Conservation (phyloP, 1,140 invertebrate species). For the Uloborus diversus region DNA sequence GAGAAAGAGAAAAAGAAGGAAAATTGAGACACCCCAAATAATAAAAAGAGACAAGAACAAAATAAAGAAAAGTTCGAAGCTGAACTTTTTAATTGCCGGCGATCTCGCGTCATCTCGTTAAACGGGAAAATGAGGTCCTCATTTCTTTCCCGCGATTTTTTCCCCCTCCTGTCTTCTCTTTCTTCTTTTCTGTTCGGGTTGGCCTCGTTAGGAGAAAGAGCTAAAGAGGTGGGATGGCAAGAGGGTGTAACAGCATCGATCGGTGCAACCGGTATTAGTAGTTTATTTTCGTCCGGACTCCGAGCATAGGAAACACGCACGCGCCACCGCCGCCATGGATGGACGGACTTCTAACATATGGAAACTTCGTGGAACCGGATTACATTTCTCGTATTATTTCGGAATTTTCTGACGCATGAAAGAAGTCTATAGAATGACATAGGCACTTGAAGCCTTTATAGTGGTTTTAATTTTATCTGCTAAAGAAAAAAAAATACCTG, state of each 20-base stretch:
- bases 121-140: constrained; percentile 17
- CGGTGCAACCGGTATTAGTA: not conserved
- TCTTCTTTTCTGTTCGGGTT: not conserved
- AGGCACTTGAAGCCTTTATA: no score
- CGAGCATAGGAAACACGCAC: no score
- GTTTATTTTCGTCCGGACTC: no score
- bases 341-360: no score
- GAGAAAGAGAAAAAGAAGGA: not conserved
- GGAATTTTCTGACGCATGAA: no score
- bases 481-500: no score
- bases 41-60: not conserved
- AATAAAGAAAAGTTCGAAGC: not conserved
- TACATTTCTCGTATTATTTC: no score
- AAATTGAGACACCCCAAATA: no score
- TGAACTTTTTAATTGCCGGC: constrained; percentile 30
- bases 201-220: not conserved
- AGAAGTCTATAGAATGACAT: no score
- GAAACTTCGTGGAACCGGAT: no score
- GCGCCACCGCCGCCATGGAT: no score
- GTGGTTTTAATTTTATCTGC: no score
- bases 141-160: not conserved
- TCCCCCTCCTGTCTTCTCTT: not conserved
- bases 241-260: not conserved
- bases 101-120: constrained; percentile 28
- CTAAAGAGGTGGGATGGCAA: not conserved